phyloP scores from a whole-genome alignment of 2,888 invertebrate genomes.

The Arenicola marina region DNA sequence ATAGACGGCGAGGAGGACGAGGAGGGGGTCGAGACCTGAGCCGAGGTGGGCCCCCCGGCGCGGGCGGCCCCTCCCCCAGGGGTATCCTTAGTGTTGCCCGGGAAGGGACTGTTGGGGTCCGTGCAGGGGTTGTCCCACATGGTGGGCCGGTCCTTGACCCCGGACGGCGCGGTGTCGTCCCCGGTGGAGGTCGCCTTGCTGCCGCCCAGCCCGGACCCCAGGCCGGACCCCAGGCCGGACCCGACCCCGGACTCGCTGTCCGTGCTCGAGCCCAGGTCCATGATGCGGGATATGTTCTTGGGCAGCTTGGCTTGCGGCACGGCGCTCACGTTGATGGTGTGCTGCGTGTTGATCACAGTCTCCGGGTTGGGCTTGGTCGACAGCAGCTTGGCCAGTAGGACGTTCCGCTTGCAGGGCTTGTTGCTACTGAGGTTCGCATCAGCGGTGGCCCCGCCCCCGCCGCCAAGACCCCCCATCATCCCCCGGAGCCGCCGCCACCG shows the following conservation, averaged over 20 bases:
- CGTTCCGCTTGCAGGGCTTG: no score
- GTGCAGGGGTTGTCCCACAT: slow-evolving; percentile 38
- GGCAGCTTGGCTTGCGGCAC: slow-evolving; percentile 6
- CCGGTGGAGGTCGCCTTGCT: not conserved
- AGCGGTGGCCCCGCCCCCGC: no score
- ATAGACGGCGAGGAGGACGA: no score
- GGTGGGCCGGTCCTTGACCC: no score
- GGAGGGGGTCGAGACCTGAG: no score
- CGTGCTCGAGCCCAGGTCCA: slow-evolving; percentile 42
- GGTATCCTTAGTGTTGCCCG: slow-evolving; percentile 34
- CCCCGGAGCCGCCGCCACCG: no score
- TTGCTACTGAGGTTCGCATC: no score
- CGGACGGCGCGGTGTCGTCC: not conserved
- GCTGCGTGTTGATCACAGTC: slow-evolving; percentile 43
- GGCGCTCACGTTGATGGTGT: slow-evolving; percentile 16
- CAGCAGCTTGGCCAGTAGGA: slow-evolving; percentile 52
- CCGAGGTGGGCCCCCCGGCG: no score
- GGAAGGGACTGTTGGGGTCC: slow-evolving; percentile 38
- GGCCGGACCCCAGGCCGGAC: no score
- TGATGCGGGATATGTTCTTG: slow-evolving; percentile 6
- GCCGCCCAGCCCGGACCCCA: no score
- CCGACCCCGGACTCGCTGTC: slow-evolving; percentile 1
- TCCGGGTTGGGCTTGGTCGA: slow-evolving; percentile 40
- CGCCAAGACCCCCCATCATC: no score
- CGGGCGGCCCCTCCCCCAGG: no score